Evolutionary conservation across 2,888 invertebrate genomes (phyloP).

Genomic region (Drosophila atripex): DNA sequence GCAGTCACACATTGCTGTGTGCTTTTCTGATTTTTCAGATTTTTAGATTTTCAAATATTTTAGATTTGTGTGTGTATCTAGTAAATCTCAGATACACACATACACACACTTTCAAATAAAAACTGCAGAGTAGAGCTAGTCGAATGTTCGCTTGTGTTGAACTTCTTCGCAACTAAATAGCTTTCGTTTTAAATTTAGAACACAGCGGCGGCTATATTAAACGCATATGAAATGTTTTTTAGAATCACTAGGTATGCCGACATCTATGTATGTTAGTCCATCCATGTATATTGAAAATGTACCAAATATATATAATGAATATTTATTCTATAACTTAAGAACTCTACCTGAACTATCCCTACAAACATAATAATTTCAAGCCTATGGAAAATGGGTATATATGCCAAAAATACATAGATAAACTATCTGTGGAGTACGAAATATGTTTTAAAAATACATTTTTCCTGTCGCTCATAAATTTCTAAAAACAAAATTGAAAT

Average conservation of each 20-base stretch:
- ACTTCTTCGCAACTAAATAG: slow-evolving; percentile 81
- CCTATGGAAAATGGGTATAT: slow-evolving; percentile 1
- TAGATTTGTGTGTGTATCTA: slow-evolving; percentile 48
- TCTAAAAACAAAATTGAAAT: slow-evolving; percentile 42
- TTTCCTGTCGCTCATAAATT: slow-evolving; percentile 70
- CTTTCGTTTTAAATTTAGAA: slow-evolving; percentile 82
- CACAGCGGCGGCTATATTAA: slow-evolving; percentile 76
- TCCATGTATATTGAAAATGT: slow-evolving; percentile 17
- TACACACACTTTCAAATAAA: not conserved
- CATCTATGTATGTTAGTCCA: slow-evolving; percentile 19
- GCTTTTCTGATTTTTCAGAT: slow-evolving; percentile 16
- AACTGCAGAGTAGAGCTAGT: slow-evolving; percentile 20
- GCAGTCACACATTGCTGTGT: slow-evolving; percentile 40
- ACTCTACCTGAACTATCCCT: slow-evolving; percentile 29
- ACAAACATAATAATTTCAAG: slow-evolving; percentile 1
- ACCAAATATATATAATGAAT: slow-evolving; percentile 17
- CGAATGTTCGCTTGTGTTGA: slow-evolving; percentile 68
- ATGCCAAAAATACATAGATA: slow-evolving; percentile 1
- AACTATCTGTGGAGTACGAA: slow-evolving; percentile 54
- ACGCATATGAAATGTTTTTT: slow-evolving; percentile 79
- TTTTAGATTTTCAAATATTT: slow-evolving; percentile 1
- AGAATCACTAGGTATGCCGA: slow-evolving; percentile 63
- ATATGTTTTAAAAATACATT: slow-evolving; percentile 67
- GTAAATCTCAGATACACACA: slow-evolving; percentile 66
- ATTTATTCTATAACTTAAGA: slow-evolving; percentile 16